Conservation (phyloP, 2,797 vertebrate species). For the Percopsis omiscomaycus region DNA sequence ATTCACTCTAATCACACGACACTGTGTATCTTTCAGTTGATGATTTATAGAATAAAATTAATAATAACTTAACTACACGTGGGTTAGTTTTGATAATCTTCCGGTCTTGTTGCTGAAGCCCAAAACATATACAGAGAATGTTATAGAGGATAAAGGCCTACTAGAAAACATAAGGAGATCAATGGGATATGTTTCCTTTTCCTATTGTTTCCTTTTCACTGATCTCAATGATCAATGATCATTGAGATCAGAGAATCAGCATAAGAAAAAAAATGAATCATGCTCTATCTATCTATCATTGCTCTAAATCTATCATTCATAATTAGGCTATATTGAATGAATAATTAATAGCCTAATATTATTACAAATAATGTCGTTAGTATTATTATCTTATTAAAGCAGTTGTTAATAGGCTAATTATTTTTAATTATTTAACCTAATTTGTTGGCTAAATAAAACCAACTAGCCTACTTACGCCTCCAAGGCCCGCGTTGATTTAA, state of each 20-base stretch:
- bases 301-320: background rate
- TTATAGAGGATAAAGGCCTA: conserved; percentile 8
- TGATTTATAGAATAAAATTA: conserved; percentile 99
- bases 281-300: background rate
- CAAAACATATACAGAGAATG: conserved; percentile 35
- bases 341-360: background rate
- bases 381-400: background rate
- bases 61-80: conserved; percentile 92
- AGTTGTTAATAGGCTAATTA: background rate
- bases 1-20: conserved; percentile 88
- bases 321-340: background rate
- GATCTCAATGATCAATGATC: too few species aligned
- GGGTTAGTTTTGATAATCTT: conserved; percentile 79
- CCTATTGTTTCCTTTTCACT: too few species aligned
- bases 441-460: too few species aligned
- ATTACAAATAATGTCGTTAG: background rate
- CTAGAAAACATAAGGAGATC: conserved; percentile 14
- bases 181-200: too few species aligned
- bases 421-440: background rate
- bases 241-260: too few species aligned
- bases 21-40: conserved; percentile 98
- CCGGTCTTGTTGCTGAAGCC: conserved; percentile 32
- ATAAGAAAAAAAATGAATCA: too few species aligned
- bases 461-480: background rate
- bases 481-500: too few species aligned